Evolutionary conservation across 64 coral and sea anemone genomes (phyloP).

Genomic region (Porites australiensis): DNA sequence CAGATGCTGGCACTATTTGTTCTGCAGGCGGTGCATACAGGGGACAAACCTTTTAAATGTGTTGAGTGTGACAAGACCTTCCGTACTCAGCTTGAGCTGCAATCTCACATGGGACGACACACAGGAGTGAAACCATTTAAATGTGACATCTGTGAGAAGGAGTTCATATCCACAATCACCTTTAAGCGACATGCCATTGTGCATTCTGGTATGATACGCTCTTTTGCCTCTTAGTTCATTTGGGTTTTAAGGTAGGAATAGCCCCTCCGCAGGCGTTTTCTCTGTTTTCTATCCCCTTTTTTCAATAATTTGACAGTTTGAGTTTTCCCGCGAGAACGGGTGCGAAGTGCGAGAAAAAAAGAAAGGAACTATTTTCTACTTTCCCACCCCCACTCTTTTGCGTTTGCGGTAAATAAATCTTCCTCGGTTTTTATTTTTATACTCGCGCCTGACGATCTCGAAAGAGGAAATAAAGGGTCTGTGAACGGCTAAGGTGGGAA

Average conservation of each 20-base stretch:
- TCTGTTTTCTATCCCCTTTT: background rate
- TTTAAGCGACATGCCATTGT: conserved; percentile 98
- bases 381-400: too few relatives aligned
- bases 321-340: too few relatives aligned
- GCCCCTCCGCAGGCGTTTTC: too few relatives aligned
- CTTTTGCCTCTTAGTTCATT: background rate
- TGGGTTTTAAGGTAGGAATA: too few relatives aligned
- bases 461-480: too few relatives aligned
- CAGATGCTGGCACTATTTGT: background rate
- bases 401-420: too few relatives aligned
- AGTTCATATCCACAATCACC: conserved; percentile 97
- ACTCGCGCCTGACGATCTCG: too few relatives aligned
- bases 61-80: conserved; percentile 94
- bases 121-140: conserved; percentile 97
- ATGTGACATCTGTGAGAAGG: conserved; percentile 91
- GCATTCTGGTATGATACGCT: conserved; percentile 77
- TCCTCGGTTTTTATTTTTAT: too few relatives aligned
- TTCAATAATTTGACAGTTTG: too few relatives aligned
- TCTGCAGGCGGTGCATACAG: conserved; percentile 92
- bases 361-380: too few relatives aligned
- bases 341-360: too few relatives aligned
- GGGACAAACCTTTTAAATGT: conserved; percentile 98
- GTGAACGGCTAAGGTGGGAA: too few relatives aligned
- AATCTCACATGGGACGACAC: conserved; percentile 95
- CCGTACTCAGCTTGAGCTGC: conserved; percentile 88